Evolutionary conservation across 2,888 invertebrate species (phyloP), one percentile per base, ranked within the genome.

Genomic region (Lasioglossum figueresi): DNA sequence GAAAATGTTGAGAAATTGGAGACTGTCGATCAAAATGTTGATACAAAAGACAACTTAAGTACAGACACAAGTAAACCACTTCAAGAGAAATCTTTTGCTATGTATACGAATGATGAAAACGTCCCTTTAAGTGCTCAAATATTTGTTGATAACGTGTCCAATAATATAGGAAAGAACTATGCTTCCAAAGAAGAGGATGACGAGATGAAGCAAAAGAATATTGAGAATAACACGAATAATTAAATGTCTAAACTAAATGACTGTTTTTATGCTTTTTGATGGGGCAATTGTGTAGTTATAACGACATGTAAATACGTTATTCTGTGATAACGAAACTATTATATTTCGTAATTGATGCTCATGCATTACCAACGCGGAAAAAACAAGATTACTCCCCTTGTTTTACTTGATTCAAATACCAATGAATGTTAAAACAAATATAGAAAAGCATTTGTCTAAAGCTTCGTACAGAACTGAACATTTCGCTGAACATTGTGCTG

Each of bases 301-400:
- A 43, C 82, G 82, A 90, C 77, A 75, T 93, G 86, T 89, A 92
- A 89, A 92, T 92, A 91, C 59, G 82, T 91, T 91, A 88, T 90
- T 90, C 92, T 93, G 93, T 93, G 93, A 93, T 94, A 93, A 88
- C 80, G 83, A 91, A 88, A 77, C 83, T 40, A 31, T 78, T 88
- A 66, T 90, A 89, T 68, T 86, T 87, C 83, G 84, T 86, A 85
- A 87, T 82, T 77, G 76, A 76, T 86, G 84, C 83, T 88, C 83
- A n/a, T 79, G 88, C 84, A 85, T 82, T 88, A 86, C 81, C 88
- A 88, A 88, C 84, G 86, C 84, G 84, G 80, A 88, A 86, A 63
- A 88, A 81, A 34, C 31, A 70, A 84, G 66, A 82, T 83, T 74
- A 84, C 19, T 88, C 84, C 73, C 56, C 68, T 75, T 73, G 37